Conservation (phyloP, 2,888 invertebrate species). For the Chymomyza fuscimana region DNA sequence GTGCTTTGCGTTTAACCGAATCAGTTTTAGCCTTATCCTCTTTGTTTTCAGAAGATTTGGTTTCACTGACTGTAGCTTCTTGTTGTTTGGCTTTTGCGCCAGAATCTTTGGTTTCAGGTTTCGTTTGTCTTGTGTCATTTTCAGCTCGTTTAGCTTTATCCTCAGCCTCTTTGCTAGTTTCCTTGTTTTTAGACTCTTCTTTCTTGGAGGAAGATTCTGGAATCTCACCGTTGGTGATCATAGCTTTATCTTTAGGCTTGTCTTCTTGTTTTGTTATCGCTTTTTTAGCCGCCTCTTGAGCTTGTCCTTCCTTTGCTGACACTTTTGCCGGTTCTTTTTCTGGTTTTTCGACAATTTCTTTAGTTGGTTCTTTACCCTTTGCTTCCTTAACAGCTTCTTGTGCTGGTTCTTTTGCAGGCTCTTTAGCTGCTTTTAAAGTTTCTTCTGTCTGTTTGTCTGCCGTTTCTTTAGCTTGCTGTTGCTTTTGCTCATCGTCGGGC, state of each 20-base stretch:
- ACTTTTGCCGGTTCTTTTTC: no score
- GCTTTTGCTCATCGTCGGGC: conserved; percentile 53
- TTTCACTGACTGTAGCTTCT: background rate
- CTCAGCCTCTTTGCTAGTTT: conserved; percentile 2
- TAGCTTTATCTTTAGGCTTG: background rate
- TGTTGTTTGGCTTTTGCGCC: conserved; percentile 4
- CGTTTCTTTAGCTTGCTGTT: background rate
- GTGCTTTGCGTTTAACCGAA: conserved; percentile 36
- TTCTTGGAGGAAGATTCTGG: background rate
- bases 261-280: background rate
- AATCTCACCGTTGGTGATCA: no score
- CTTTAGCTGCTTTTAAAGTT: background rate
- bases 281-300: background rate
- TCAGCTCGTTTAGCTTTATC: background rate
- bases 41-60: background rate
- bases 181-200: background rate
- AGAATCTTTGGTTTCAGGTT: background rate
- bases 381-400: background rate
- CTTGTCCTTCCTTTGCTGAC: no score
- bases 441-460: background rate
- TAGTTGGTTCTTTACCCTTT: no score
- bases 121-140: background rate
- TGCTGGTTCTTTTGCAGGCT: background rate
- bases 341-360: no score
- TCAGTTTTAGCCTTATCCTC: background rate